Conservation (phyloP, 2,797 vertebrate genomes). For the Poeciliopsis gracilis region DNA sequence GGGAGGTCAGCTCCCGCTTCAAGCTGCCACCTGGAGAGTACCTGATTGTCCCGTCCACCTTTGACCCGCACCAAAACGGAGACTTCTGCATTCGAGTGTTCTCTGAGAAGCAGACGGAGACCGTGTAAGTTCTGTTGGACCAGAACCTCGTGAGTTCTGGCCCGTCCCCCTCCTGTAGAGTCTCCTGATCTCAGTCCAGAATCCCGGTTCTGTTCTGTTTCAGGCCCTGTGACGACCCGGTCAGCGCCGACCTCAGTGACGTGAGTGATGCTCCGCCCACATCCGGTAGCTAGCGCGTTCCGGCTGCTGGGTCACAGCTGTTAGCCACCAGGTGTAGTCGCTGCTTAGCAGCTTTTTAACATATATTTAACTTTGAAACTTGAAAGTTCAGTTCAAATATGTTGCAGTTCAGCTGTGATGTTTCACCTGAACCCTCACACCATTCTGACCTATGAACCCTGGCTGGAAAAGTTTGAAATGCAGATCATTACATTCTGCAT, state of each 20-base stretch:
- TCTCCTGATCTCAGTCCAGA: neutral
- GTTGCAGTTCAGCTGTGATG: neutral
- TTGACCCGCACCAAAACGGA: slow-evolving; percentile 83
- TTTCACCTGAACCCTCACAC: neutral
- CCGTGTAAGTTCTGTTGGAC: slow-evolving; percentile 67
- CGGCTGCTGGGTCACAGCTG: neutral
- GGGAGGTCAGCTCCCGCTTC: slow-evolving; percentile 84
- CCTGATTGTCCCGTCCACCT: slow-evolving; percentile 89
- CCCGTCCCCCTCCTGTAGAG: no score
- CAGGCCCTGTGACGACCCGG: slow-evolving; percentile 80
- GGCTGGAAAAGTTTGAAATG: neutral
- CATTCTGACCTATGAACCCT: neutral
- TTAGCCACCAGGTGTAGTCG: neutral
- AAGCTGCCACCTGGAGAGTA: slow-evolving; percentile 86
- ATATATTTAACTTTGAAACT: neutral
- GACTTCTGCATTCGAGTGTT: slow-evolving; percentile 92
- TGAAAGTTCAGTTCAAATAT: neutral
- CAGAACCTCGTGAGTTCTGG: no score
- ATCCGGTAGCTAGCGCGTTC: neutral
- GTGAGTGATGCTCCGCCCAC: slow-evolving; percentile 51
- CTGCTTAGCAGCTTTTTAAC: neutral
- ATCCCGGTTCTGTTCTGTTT: slow-evolving; percentile 1
- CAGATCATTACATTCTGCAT: no score
- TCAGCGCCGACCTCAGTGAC: slow-evolving; percentile 70
- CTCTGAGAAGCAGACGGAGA: slow-evolving; percentile 84